phyloP scores from a whole-genome alignment of 2,888 invertebrate genomes.

The Amblyjoppa proteus region DNA sequence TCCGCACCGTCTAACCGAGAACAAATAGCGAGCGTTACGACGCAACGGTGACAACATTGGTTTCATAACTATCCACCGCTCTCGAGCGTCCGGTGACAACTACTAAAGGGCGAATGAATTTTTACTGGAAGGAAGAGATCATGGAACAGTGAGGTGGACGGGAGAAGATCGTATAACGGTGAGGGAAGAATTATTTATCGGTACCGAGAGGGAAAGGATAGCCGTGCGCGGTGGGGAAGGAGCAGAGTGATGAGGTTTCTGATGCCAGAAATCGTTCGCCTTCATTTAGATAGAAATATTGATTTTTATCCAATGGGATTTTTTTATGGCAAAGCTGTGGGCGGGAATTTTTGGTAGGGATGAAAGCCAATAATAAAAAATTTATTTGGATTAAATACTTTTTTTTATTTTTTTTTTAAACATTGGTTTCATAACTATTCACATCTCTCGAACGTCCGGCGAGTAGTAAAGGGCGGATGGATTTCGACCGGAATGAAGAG shows the following conservation, averaged over 20 bases:
- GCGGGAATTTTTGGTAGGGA: too few relatives aligned
- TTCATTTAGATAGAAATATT: too few relatives aligned
- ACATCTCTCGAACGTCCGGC: constrained; percentile 7
- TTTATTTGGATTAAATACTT: too few relatives aligned
- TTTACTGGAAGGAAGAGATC: constrained; percentile 17
- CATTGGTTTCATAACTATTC: constrained; percentile 74
- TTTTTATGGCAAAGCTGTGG: too few relatives aligned
- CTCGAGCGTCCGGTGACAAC: neutral
- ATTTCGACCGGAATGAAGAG: constrained; percentile 39
- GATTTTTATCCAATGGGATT: too few relatives aligned
- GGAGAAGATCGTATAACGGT: constrained; percentile 27
- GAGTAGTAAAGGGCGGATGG: constrained; percentile 41
- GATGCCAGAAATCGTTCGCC: too few relatives aligned
- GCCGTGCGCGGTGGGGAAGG: constrained; percentile 7
- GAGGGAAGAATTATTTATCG: constrained; percentile 35
- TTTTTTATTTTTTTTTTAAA: constrained; percentile 6
- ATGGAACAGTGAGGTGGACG: neutral
- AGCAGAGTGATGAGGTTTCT: neutral
- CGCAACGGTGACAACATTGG: constrained; percentile 63
- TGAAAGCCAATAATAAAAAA: too few relatives aligned
- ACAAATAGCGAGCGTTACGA: constrained; percentile 66
- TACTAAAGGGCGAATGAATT: constrained; percentile 53
- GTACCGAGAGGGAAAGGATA: neutral
- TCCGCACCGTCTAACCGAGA: constrained; percentile 43
- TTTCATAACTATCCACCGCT: constrained; percentile 73